Evolutionary conservation across 2,113 vertebrate genomes (phyloP).

Genomic region (Rousettus leschenaultii): DNA sequence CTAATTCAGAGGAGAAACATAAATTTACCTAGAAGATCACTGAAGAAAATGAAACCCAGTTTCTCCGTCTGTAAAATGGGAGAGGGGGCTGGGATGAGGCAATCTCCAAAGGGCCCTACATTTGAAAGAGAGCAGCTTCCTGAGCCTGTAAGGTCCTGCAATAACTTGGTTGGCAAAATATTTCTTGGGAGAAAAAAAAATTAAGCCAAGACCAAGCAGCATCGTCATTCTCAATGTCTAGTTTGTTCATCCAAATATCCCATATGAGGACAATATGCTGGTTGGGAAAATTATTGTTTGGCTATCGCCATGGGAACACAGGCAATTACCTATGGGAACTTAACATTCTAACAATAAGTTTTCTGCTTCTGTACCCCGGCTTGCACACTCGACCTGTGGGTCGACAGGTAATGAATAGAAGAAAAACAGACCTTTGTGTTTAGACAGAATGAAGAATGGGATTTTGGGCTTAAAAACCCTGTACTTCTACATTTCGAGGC

Average conservation of each 20-base stretch:
- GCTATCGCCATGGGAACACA: no score
- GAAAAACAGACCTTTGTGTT: no score
- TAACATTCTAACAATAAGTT: no score
- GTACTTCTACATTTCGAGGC: no score
- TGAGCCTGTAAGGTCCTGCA: background rate
- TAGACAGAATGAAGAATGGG: no score
- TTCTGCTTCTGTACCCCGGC: no score
- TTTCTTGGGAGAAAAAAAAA: background rate
- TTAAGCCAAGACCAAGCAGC: background rate
- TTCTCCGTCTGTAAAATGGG: background rate
- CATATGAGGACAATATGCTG: background rate
- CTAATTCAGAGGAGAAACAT: background rate
- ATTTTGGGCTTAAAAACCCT: no score
- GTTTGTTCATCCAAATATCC: background rate
- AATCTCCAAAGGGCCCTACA: background rate
- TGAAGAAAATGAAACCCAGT: background rate
- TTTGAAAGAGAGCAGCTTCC: background rate
- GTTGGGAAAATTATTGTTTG: no score
- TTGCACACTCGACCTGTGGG: no score
- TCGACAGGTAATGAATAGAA: no score
- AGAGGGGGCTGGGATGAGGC: background rate
- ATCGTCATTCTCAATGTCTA: background rate
- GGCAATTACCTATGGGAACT: no score
- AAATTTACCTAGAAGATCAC: background rate
- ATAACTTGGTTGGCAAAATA: background rate